Conservation (phyloP, 2,797 vertebrate genomes). For the Eutrigla gurnardus region DNA sequence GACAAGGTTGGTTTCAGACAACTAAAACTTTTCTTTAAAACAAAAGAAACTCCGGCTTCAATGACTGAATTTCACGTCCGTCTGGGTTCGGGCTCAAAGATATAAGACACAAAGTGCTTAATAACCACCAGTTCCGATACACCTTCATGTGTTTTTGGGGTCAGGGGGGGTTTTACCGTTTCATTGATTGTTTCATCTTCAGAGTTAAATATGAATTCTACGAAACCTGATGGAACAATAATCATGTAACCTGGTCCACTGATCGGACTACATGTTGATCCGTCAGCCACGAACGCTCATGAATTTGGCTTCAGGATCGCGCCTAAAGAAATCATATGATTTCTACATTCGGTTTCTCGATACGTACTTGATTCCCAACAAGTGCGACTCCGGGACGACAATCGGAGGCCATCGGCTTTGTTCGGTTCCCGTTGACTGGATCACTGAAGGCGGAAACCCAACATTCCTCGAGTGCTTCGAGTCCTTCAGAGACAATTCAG, state of each 20-base stretch:
- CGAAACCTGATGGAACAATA: neutral
- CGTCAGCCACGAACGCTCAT: neutral
- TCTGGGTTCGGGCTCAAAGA: conserved; percentile 1
- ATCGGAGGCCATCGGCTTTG: neutral
- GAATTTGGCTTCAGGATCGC: neutral
- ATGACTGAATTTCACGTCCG: neutral
- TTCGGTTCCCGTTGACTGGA: too few relatives aligned
- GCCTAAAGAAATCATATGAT: neutral
- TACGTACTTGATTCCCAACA: neutral
- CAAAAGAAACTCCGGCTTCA: conserved; percentile 16
- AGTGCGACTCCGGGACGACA: neutral
- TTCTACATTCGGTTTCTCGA: neutral
- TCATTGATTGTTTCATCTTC: neutral
- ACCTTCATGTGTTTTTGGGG: neutral
- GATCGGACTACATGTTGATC: conserved; percentile 5
- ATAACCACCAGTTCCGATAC: neutral
- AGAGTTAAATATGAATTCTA: neutral
- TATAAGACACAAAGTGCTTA: neutral
- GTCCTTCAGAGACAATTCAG: neutral
- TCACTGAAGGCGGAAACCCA: conserved; percentile 15
- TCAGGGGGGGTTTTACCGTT: neutral
- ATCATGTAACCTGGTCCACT: neutral
- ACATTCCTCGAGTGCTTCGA: neutral
- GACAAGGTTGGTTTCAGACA: neutral
- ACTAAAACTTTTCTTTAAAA: conserved; percentile 15